A percentile compares a stretch with the other conserved stretches of the same genome.
These are phyloP conservation scores for Nyctereutes procyonoides DNA, from an alignment of 2,113 vertebrate species.

Conservation along the genomic window DNA sequence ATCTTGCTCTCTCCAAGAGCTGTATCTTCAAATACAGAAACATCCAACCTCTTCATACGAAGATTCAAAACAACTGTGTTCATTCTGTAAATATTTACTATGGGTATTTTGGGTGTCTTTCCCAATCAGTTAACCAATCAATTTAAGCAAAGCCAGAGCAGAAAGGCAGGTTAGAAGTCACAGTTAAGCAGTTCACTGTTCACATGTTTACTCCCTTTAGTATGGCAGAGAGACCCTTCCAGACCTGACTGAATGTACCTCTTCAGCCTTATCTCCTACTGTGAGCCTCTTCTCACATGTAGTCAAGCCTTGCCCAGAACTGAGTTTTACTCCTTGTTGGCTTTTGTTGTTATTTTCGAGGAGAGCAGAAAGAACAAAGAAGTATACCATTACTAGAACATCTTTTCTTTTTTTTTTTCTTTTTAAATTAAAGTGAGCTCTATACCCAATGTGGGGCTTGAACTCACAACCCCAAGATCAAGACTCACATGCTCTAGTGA, in stretches of 20 bases:
- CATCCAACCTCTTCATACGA: neutral
- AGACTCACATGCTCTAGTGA: neutral
- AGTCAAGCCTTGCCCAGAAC: neutral
- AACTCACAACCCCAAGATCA: neutral
- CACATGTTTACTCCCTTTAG: neutral
- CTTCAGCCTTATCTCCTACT: neutral
- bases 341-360: neutral
- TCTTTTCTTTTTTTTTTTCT: neutral
- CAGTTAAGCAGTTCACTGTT: neutral
- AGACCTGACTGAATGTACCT: neutral
- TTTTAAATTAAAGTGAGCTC: neutral
- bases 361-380: neutral
- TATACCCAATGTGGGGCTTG: neutral
- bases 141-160: neutral
- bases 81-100: neutral
- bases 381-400: neutral
- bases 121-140: neutral
- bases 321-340: neutral
- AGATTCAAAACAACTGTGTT: neutral
- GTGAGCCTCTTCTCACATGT: neutral
- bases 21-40: neutral
- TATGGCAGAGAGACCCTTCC: neutral
- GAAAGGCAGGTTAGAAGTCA: neutral
- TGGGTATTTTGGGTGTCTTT: neutral
- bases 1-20: neutral